Percentiles rank a stretch among this genome's conserved stretches.
These are phyloP conservation scores for Epizoanthus ramosus DNA, from an alignment of 92 coral and sea anemone species.

Conservation along the genomic window DNA sequence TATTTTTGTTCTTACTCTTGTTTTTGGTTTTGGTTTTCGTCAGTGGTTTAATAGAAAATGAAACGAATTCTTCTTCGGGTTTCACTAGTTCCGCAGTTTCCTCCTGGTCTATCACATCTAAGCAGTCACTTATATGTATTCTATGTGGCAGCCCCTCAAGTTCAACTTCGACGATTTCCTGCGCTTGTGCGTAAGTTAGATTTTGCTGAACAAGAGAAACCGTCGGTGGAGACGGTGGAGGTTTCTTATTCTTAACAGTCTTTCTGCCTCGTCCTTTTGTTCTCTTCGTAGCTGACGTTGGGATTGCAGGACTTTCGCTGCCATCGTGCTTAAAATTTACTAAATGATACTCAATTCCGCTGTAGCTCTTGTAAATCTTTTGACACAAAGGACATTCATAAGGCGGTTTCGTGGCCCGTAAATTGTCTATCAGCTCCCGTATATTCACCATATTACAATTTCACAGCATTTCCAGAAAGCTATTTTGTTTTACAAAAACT, in stretches of 20 bases:
- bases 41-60: constrained; percentile 76
- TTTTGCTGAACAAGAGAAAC: constrained; percentile 94
- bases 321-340: constrained; percentile 96
- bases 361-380: constrained; percentile 98
- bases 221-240: constrained; percentile 95
- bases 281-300: constrained; percentile 81
- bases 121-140: constrained; percentile 85
- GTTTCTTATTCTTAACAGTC: constrained; percentile 91
- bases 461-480: constrained; percentile 61
- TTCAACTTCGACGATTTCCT: constrained; percentile 96
- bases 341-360: constrained; percentile 99
- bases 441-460: constrained; percentile 80
- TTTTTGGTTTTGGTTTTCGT: constrained; percentile 83
- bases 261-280: constrained; percentile 90
- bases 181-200: constrained; percentile 99
- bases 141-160: constrained; percentile 89
- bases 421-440: constrained; percentile 92
- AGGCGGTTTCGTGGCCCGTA: constrained; percentile 96
- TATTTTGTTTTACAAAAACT: background rate
- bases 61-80: constrained; percentile 64
- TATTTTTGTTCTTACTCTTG: constrained; percentile 72
- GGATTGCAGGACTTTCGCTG: constrained; percentile 71
- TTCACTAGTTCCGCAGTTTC: constrained; percentile 61
- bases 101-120: constrained; percentile 76
- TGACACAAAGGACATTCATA: constrained; percentile 99